phyloP scores from a whole-genome alignment of 2,113 vertebrate species.

The Theristicus caerulescens region DNA sequence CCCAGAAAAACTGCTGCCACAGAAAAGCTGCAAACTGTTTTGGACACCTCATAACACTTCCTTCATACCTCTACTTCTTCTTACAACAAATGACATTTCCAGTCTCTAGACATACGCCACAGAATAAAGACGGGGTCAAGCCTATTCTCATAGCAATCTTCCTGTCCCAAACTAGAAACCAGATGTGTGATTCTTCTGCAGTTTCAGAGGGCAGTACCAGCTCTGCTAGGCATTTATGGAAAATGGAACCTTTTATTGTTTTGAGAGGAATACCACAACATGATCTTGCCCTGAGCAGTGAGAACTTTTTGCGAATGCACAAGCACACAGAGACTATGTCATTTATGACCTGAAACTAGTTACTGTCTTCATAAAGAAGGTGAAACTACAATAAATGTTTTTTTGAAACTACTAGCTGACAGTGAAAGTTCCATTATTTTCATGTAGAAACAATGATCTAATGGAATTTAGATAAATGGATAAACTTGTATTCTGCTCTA shows the following conservation, averaged over 20 bases:
- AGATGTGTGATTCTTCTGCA: neutral
- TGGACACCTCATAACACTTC: neutral
- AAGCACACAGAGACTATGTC: neutral
- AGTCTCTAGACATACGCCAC: neutral
- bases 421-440: neutral
- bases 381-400: neutral
- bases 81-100: neutral
- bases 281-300: too few relatives aligned
- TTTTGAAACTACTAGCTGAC: neutral
- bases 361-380: too few relatives aligned
- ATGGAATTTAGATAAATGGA: neutral
- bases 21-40: neutral
- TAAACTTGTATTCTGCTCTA: neutral
- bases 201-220: neutral
- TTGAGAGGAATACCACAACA: neutral
- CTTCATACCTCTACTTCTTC: neutral
- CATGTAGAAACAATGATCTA: neutral
- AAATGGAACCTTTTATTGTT: neutral
- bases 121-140: neutral
- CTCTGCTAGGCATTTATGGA: fast-evolving
- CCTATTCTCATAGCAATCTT: neutral
- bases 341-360: neutral
- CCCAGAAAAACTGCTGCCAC: neutral
- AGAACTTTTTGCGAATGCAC: fast-evolving
- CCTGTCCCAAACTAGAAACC: neutral